Base-by-base conservation (phyloP, 2,797 vertebrate species). In the Pitangus sulphuratus region DNA sequence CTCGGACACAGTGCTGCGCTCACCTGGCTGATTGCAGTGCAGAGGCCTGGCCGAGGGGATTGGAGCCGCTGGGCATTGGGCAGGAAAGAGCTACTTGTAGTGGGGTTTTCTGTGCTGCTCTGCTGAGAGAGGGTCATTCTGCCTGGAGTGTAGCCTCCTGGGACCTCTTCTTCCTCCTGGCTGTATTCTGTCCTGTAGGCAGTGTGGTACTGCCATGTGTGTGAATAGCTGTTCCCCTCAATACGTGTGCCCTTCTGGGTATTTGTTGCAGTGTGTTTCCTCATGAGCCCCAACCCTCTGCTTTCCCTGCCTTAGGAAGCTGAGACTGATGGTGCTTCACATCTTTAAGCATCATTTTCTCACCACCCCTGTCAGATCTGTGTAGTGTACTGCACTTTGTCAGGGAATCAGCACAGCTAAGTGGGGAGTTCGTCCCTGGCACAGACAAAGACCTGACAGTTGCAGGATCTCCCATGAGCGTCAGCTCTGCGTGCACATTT, bases 41-140 rank as follows among this genome's bases (percentile, higher is more conserved):
- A 15, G 50, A n/a, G 42, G 26, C 50, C 48, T 57, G 81, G 8
- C 65, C 0, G 1, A 3, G 40, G 72, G 11, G 19, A 18, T 0
- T 14, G 42, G 24, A 53, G 60, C 48, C 33, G 35, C 53, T 0
- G 1, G 66, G 61, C 13, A 4, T 39, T 10, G 28, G 22, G 51
- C 50, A 71, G 7, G 1, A 47, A 69, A 57, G 33, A 28, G 42
- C 26, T 33, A 8, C 33, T 30, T 37, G 8, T 65, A 28, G 8
- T 69, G 47, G 0, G 15, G 19, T 72, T 62, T 61, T 11, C 18
- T 66, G 33, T 4, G 1, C 57, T 37, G 15, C 35, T 21, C 51
- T 74, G 48, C 56, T 3, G 8, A n/a, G 20, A 53, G 33, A 11
- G 25, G 12, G 44, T 81, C 45, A 12, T 44, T 24, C 37, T 48